These are phyloP conservation scores for Brachionus asplanchnoidis DNA, from an alignment of 1,140 invertebrate genomes.

Conservation along the genomic window DNA sequence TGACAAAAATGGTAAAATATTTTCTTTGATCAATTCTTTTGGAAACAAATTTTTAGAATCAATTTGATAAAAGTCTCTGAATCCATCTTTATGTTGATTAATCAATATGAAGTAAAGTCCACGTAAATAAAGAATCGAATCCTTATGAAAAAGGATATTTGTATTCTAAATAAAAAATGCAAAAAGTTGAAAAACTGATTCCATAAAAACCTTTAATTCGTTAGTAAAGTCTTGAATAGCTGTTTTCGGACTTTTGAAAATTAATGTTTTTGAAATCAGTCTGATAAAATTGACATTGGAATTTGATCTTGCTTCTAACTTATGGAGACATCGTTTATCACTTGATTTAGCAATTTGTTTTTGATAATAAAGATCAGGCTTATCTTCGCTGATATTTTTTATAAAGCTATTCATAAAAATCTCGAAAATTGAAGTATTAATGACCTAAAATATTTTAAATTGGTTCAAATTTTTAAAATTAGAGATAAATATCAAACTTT, in stretches of 20 bases:
- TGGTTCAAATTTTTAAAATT: not conserved
- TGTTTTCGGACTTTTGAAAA: not conserved
- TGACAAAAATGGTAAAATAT: not conserved
- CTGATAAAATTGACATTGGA: not conserved
- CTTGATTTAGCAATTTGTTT: not conserved
- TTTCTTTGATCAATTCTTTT: not conserved
- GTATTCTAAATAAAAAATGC: not conserved
- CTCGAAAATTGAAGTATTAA: not conserved
- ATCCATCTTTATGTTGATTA: slow-evolving; percentile 22
- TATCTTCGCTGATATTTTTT: not conserved
- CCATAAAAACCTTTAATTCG: not conserved
- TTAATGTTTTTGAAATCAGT: not conserved
- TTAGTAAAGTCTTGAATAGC: not conserved
- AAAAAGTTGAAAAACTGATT: not conserved
- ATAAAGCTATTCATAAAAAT: not conserved
- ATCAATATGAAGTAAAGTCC: not conserved
- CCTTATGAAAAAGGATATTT: not conserved
- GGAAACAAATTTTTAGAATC: slow-evolving; percentile 1
- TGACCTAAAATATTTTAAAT: not conserved
- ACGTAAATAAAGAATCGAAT: not conserved
- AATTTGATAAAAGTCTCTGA: not conserved
- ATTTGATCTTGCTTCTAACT: not conserved
- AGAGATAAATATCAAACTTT: not conserved
- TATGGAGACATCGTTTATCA: not conserved
- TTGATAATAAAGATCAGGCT: not conserved